phyloP scores from a whole-genome alignment of 2,797 vertebrate genomes.

The Melanotaenia nigrans region DNA sequence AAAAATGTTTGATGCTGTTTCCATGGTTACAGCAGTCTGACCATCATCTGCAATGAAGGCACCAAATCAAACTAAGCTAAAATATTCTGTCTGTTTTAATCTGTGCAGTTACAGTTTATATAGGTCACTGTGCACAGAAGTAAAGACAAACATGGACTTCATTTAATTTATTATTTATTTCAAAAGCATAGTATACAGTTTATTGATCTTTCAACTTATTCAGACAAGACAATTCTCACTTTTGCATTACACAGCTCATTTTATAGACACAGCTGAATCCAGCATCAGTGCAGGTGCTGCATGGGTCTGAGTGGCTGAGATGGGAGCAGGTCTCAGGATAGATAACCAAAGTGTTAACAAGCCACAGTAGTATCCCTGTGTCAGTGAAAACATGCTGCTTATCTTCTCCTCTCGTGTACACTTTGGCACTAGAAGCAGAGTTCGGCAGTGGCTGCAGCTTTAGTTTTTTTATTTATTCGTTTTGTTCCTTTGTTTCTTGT shows the following conservation, averaged over 20 bases:
- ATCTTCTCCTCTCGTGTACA: slow-evolving; percentile 15
- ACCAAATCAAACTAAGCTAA: slow-evolving; percentile 10
- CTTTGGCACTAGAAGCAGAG: neutral
- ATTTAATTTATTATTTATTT: slow-evolving; percentile 21
- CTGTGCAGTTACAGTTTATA: neutral
- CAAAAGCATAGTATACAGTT: neutral
- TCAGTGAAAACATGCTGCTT: slow-evolving; percentile 20
- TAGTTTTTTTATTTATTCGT: neutral
- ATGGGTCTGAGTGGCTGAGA: slow-evolving; percentile 19
- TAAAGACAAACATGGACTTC: neutral
- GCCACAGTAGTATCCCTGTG: slow-evolving; percentile 13
- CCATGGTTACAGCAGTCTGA: slow-evolving; percentile 64
- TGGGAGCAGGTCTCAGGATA: slow-evolving; percentile 15
- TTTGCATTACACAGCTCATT: slow-evolving; percentile 29
- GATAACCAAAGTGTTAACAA: slow-evolving; percentile 34
- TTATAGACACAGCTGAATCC: slow-evolving; percentile 54
- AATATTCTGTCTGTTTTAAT: slow-evolving; percentile 14
- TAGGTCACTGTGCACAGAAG: neutral
- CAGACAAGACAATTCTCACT: slow-evolving; percentile 18
- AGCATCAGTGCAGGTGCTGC: slow-evolving; percentile 19
- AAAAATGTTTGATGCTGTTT: slow-evolving; percentile 62
- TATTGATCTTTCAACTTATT: slow-evolving; percentile 38
- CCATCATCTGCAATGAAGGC: slow-evolving; percentile 37
- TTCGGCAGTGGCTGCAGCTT: slow-evolving; percentile 15
- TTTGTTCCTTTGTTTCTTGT: neutral